Evolutionary conservation across 2,888 invertebrate species (phyloP).

Genomic region (Lasiommata megera): DNA sequence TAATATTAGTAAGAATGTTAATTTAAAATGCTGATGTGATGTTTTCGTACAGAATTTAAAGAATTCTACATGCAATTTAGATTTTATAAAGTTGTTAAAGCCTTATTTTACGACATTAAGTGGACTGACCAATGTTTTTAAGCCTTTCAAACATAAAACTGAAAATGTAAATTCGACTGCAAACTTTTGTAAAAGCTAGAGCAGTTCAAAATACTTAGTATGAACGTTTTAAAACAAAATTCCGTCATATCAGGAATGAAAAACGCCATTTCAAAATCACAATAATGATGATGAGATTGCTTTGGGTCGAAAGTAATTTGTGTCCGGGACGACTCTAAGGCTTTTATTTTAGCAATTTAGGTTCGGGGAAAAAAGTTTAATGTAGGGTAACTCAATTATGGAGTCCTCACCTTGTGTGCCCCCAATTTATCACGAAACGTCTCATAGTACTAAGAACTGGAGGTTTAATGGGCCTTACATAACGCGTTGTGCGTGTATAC

Average conservation of each 20-base stretch:
- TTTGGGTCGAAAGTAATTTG: slow-evolving; percentile 52
- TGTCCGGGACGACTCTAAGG: slow-evolving; percentile 46
- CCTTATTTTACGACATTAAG: too few species aligned
- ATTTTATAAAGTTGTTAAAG: too few species aligned
- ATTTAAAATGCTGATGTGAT: too few species aligned
- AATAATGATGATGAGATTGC: slow-evolving; percentile 54
- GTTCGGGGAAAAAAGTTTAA: slow-evolving; percentile 61
- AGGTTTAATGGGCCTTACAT: slow-evolving; percentile 9
- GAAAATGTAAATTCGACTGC: not conserved
- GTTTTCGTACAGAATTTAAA: too few species aligned
- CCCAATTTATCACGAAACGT: slow-evolving; percentile 44
- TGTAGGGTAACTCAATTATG: slow-evolving; percentile 69
- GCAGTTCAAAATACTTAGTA: not conserved
- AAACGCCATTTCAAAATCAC: slow-evolving; percentile 48
- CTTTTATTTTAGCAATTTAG: slow-evolving; percentile 66
- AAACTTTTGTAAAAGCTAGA: not conserved
- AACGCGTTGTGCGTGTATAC: not conserved
- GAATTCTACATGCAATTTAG: too few species aligned
- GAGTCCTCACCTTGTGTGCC: slow-evolving; percentile 50
- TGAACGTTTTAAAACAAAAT: slow-evolving; percentile 25
- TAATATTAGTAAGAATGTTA: too few species aligned
- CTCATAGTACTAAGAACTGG: slow-evolving; percentile 11
- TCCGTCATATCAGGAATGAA: slow-evolving; percentile 39
- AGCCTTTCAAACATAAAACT: too few species aligned
- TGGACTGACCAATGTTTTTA: too few species aligned